A percentile compares a stretch with the other conserved stretches of the same genome.
Conservation (phyloP, 2,797 vertebrate genomes). For the Austrolebias charrua region DNA sequence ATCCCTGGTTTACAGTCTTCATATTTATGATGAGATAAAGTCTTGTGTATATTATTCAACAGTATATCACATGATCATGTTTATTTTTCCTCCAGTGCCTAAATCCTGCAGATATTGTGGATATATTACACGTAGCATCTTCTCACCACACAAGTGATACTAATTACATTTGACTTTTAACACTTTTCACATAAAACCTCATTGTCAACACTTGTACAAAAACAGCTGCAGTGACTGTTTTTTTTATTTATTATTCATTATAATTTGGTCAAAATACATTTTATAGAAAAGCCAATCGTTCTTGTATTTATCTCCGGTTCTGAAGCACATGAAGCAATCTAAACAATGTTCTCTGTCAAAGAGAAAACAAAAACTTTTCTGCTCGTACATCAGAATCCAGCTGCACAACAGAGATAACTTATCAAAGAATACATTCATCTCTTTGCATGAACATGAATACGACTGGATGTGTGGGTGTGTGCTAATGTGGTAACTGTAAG, state of each 20-base stretch:
- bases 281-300: conserved; percentile 21
- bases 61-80: conserved; percentile 27
- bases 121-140: conserved; percentile 40
- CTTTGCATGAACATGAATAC: conserved; percentile 35
- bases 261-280: conserved; percentile 14
- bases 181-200: conserved; percentile 35
- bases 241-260: conserved; percentile 15
- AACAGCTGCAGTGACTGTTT: conserved; percentile 22
- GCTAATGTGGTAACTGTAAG: conserved; percentile 48
- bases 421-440: conserved; percentile 78
- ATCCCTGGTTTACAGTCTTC: conserved; percentile 24
- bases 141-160: conserved; percentile 36
- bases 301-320: conserved; percentile 15
- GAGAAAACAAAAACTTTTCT: conserved; percentile 37
- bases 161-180: conserved; percentile 38
- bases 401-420: conserved; percentile 60
- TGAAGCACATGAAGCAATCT: conserved; percentile 34
- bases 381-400: conserved; percentile 49
- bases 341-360: conserved; percentile 21
- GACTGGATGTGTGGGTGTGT: conserved; percentile 38
- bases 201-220: conserved; percentile 26
- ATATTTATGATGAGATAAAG: conserved; percentile 35
- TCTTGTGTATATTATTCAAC: conserved; percentile 43
- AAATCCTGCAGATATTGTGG: conserved; percentile 43
- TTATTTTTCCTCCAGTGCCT: conserved; percentile 25